A percentile compares a stretch with the other conserved stretches of the same genome.
These are phyloP conservation scores for Actenoides hombroni DNA, from an alignment of 2,113 vertebrate species.

Conservation along the genomic window DNA sequence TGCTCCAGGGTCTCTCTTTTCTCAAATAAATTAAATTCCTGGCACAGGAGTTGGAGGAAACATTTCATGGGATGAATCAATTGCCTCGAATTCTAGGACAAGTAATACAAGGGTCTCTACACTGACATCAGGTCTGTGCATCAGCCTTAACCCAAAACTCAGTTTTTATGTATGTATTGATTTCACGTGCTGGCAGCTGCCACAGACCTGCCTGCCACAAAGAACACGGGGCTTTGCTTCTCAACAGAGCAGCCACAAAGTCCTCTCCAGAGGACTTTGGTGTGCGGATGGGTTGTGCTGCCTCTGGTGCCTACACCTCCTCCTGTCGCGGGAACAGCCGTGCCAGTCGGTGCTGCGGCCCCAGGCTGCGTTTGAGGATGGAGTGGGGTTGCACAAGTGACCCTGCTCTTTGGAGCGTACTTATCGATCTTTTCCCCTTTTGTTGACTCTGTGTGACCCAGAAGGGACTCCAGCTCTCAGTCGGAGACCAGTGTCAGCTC, in stretches of 20 bases:
- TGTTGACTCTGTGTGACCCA: neutral
- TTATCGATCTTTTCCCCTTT: neutral
- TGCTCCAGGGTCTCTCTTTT: neutral
- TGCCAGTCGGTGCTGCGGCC: neutral
- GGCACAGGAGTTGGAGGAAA: neutral
- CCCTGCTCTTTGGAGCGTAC: slow-evolving; percentile 51
- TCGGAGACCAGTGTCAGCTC: slow-evolving; percentile 18
- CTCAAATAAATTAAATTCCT: neutral
- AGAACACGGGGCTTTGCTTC: neutral
- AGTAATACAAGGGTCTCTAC: neutral
- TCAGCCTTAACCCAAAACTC: neutral
- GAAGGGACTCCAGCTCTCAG: neutral
- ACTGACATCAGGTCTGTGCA: neutral
- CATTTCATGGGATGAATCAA: neutral
- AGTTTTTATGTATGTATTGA: neutral
- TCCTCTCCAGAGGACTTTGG: neutral
- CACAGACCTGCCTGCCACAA: neutral
- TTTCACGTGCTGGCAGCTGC: neutral
- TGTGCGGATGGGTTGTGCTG: neutral
- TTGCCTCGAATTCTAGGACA: neutral
- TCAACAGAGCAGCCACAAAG: neutral
- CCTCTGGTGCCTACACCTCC: neutral
- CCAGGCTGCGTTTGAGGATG: neutral
- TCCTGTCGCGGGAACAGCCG: neutral
- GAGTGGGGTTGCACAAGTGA: slow-evolving; percentile 28